Evolutionary conservation across 2,113 vertebrate species (phyloP), one percentile per base, ranked within the genome.

Genomic region (Pteropus alecto): DNA sequence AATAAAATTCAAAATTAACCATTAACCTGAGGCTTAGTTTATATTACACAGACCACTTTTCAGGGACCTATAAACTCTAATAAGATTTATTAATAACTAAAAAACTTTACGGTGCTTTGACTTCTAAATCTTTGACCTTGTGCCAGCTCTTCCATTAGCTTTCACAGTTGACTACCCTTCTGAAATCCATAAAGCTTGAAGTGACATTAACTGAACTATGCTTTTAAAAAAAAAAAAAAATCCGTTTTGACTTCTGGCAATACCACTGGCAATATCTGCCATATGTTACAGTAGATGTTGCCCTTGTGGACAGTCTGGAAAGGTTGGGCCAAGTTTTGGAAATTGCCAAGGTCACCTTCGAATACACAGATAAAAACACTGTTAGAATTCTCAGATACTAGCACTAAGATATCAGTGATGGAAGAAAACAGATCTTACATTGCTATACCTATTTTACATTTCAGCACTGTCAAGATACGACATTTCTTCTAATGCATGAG

Each of bases 1-100:
- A 96, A 92, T 94, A 94, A 98, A 97, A 97, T 84, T 97, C 71
- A 89, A 78, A 96, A 92, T 95, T 94, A 97, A 89, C 76, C 58
- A 71, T 93, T 92, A 46, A 97, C 87, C 91, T 14, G 33, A 90
- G 89, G 51, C 96, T 90, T 95, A 94, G 70, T 94, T 92, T 71
- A 81, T 78, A 81, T 94, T 93, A 68, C 74, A 89, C 71, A 91
- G 96, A 78, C 38, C 12, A 77, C 82, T 81, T 70, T 97, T 97
- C 88, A 91, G 38, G 90, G 87, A 33, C 79, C 87, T 86, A 90
- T 70, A 78, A 94, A 65, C 88, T 96, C 86, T 95, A 93, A 76
- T 91, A 96, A 71, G 89, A n/a, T n/a, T n/a, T n/a, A n/a, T n/a
- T n/a, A n/a, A n/a, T n/a, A n/a, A n/a, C n/a, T n/a, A n/a, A n/a